Conservation (phyloP, 1,140 invertebrate genomes). For the Drosophila baimaii region DNA sequence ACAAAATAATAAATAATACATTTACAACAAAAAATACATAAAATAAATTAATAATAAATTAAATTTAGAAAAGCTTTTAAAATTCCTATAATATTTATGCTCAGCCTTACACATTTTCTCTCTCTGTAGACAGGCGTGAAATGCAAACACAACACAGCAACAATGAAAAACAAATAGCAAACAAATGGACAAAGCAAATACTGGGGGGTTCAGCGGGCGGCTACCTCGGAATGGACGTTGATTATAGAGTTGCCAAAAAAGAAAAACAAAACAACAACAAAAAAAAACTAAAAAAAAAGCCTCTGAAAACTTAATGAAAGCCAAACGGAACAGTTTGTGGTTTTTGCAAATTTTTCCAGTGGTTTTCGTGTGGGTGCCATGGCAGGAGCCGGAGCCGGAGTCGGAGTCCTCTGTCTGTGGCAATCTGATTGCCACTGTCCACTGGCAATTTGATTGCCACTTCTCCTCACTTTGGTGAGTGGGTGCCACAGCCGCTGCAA, state of each 20-base stretch:
- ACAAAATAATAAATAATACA: no score
- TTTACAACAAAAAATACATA: no score
- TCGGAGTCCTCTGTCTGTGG: conserved; percentile 45
- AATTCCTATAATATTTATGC: neutral
- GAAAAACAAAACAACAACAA: neutral
- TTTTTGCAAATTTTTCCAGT: conserved; percentile 26
- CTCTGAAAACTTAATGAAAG: conserved; percentile 77
- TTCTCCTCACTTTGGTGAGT: conserved; percentile 20
- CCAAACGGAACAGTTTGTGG: conserved; percentile 64
- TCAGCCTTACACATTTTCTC: neutral
- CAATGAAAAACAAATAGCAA: conserved; percentile 31
- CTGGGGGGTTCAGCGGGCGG: conserved; percentile 6
- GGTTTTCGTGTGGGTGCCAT: conserved; percentile 39
- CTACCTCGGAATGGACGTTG: conserved; percentile 56
- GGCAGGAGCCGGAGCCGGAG: conserved; percentile 7
- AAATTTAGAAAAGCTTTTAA: no score
- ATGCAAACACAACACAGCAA: conserved; percentile 67
- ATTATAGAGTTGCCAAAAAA: conserved; percentile 63
- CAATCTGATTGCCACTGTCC: conserved; percentile 74
- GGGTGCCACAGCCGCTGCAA: conserved; percentile 46
- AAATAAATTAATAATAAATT: no score
- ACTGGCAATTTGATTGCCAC: conserved; percentile 45
- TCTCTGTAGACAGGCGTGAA: conserved; percentile 49
- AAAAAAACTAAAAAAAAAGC: conserved; percentile 6
- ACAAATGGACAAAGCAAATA: conserved; percentile 27